These are phyloP conservation scores for Crocodylus rhombifer DNA, from an alignment of 2,797 vertebrate genomes.

Conservation along the genomic window DNA sequence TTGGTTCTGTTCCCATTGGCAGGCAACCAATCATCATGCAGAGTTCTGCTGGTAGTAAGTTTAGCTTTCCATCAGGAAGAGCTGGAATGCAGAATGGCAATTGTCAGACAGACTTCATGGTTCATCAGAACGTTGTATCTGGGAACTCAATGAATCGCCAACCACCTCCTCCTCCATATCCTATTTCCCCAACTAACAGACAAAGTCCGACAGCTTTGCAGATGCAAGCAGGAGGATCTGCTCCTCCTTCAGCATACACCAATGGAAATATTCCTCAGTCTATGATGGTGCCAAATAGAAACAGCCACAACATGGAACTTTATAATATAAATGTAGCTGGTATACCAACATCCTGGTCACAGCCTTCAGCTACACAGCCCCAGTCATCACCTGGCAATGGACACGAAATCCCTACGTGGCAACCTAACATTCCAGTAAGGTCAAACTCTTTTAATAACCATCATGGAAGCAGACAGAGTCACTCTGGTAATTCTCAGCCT, in stretches of 20 bases:
- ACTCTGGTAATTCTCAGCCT: constrained; percentile 89
- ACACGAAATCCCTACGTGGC: constrained; percentile 89
- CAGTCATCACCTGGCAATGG: constrained; percentile 85
- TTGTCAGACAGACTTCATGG: constrained; percentile 90
- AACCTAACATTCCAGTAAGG: constrained; percentile 88
- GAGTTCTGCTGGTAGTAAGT: constrained; percentile 90
- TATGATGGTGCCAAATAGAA: constrained; percentile 91
- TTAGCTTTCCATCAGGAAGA: constrained; percentile 90
- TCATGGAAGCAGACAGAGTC: constrained; percentile 82
- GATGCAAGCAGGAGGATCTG: constrained; percentile 88
- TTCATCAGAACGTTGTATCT: constrained; percentile 83
- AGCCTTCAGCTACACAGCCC: constrained; percentile 82
- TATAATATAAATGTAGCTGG: constrained; percentile 85
- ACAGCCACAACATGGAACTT: constrained; percentile 94
- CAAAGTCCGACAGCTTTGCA: constrained; percentile 92
- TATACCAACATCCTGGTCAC: constrained; percentile 88
- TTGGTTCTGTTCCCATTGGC: constrained; percentile 89
- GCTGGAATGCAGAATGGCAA: constrained; percentile 88
- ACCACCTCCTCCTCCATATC: constrained; percentile 91
- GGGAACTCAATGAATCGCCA: constrained; percentile 84
- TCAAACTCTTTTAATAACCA: constrained; percentile 97
- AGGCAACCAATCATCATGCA: constrained; percentile 98
- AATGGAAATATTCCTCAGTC: constrained; percentile 91
- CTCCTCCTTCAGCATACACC: constrained; percentile 87
- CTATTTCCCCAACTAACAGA: constrained; percentile 86